Percentiles rank a stretch among this genome's conserved stretches.
Conservation (phyloP, 2,888 invertebrate genomes). For the Megastigmus dorsalis region DNA sequence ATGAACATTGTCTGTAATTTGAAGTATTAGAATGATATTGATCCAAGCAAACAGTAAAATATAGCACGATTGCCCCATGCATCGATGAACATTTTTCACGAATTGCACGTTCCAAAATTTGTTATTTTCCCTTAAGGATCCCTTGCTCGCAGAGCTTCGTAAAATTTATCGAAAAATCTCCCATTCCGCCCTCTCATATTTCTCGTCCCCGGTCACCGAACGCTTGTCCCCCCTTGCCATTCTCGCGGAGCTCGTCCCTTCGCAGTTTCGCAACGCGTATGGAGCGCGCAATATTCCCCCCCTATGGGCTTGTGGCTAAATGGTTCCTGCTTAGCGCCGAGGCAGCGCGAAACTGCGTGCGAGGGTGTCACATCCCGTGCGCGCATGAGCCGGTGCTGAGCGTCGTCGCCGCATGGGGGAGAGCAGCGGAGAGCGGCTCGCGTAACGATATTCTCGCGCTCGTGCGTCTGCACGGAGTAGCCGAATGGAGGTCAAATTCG, state of each 20-base stretch:
- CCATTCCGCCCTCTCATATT: background rate
- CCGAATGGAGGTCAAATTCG: conserved; percentile 51
- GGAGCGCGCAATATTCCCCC: too few relatives aligned
- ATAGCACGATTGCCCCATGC: too few relatives aligned
- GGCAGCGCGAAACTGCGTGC: background rate
- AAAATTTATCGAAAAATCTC: background rate
- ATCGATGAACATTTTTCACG: too few relatives aligned
- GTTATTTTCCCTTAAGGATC: too few relatives aligned
- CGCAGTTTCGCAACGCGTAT: background rate
- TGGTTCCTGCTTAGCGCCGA: conserved; percentile 52
- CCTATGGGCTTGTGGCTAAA: conserved; percentile 26
- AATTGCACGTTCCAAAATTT: too few relatives aligned
- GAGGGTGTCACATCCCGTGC: conserved; percentile 45
- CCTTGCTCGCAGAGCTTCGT: too few relatives aligned
- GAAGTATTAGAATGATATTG: too few relatives aligned
- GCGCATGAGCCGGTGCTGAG: too few relatives aligned
- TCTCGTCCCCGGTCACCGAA: background rate
- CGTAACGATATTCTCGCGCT: too few relatives aligned
- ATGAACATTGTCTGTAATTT: too few relatives aligned
- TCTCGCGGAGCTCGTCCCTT: background rate
- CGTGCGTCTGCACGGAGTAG: background rate
- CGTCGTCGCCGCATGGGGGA: too few relatives aligned
- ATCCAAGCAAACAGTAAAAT: too few relatives aligned
- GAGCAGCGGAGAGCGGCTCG: background rate
- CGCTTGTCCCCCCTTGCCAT: background rate